Percentiles rank a stretch among this genome's conserved stretches.
These are phyloP conservation scores for Pangasianodon gigas DNA, from an alignment of 2,113 vertebrate species.

Conservation along the genomic window DNA sequence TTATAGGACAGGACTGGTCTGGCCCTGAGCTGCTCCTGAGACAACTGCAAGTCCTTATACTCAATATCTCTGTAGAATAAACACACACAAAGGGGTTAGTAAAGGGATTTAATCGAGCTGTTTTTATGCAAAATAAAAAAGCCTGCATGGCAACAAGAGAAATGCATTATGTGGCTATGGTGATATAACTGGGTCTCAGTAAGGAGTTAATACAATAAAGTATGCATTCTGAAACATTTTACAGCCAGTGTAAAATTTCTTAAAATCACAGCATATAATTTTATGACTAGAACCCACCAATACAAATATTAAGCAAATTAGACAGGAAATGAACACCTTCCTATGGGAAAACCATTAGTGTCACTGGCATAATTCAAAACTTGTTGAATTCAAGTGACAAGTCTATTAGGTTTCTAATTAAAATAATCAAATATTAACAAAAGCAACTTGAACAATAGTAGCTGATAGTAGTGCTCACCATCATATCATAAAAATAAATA, in stretches of 20 bases:
- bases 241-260: neutral
- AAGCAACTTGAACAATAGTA: neutral
- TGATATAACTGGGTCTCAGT: neutral
- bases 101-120: neutral
- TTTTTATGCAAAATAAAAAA: conserved; percentile 8
- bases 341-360: neutral
- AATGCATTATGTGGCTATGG: neutral
- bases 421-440: neutral
- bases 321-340: neutral
- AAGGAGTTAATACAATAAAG: neutral
- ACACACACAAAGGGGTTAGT: conserved; percentile 14
- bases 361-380: neutral
- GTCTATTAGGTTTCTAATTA: neutral
- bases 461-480: neutral
- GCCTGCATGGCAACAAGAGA: no score
- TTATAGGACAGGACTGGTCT: conserved; percentile 80
- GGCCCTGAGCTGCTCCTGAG: conserved; percentile 82
- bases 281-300: neutral
- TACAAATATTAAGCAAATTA: neutral
- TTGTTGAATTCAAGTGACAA: neutral
- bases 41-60: conserved; percentile 86
- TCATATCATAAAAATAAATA: neutral
- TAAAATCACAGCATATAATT: neutral
- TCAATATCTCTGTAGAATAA: conserved; percentile 82
- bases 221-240: neutral